Base-by-base conservation (phyloP, 2,113 vertebrate genomes). In the Eulemur macaco region DNA sequence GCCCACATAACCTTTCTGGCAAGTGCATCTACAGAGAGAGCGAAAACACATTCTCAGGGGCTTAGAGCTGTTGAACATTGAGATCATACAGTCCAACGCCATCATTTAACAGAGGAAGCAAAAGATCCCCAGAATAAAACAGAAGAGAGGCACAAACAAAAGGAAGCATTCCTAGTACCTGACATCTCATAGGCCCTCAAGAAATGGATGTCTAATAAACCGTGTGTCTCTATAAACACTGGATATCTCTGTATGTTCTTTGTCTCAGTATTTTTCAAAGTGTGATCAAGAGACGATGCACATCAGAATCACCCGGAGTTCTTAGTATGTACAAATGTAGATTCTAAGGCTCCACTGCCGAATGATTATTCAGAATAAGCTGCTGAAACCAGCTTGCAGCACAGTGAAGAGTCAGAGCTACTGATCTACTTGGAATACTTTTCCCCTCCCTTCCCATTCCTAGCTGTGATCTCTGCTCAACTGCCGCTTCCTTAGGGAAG, bases 1-100 rank as follows among this genome's bases (percentile, higher is more conserved):
- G 0, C 99, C 99, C 34, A 99, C 63, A 0, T 98, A 99, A 20
- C 99, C 99, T 8, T 94, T 96, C 50, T 90, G 98, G 97, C 99
- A 99, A 0, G 92, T 98, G 94, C 99, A 99, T 94, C 99, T 99
- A 84, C 1, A 78, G 54, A 94, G 47, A 89, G 25, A 93, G n/a
- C 12, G 39, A 87, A 71, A 84, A 56, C 50, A 85, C 37, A 84
- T 34, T n/a, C 63, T 94, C 92, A 91, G 84, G 37, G 21, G 25
- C 81, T 58, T 7, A 25, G 34, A 77, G 34, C 23, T 34, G 47
- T 0, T 2, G 21, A n/a, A 1, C 6, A 1, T 12, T 60, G 85
- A 88, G 63, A 82, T 15, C 18, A 27, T 64, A 81, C 7, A 63
- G 85, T 31, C 45, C 39, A 60, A 56, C 3, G 37, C 45, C 39